These are phyloP conservation scores for Psammodynastes pulverulentus DNA, from an alignment of 2,113 vertebrate genomes.

Conservation along the genomic window DNA sequence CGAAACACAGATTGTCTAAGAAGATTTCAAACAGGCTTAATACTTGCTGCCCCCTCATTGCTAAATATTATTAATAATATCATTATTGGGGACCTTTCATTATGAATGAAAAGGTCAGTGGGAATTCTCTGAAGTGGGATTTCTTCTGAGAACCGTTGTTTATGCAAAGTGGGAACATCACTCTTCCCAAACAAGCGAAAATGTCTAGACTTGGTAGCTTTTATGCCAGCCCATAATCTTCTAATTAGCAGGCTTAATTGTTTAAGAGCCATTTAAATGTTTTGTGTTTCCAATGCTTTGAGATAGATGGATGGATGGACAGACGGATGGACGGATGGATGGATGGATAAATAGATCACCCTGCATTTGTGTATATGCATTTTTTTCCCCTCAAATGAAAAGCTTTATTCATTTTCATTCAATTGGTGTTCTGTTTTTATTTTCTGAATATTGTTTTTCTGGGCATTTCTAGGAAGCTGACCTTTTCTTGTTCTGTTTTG, in stretches of 20 bases:
- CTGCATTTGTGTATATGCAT: background rate
- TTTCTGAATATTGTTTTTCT: background rate
- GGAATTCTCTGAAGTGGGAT: conserved; percentile 30
- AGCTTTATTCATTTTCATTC: accelerated
- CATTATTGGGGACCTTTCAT: conserved; percentile 36
- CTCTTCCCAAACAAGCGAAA: conserved; percentile 49
- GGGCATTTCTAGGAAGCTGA: background rate
- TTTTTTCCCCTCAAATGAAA: accelerated
- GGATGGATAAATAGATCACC: background rate
- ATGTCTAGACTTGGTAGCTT: conserved; percentile 33
- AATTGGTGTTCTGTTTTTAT: background rate
- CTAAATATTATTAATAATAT: conserved; percentile 29
- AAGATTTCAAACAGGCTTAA: background rate
- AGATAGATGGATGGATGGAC: background rate
- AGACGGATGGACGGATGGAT: background rate
- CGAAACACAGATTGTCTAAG: background rate
- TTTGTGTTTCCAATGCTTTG: conserved; percentile 18
- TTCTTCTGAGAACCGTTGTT: conserved; percentile 47
- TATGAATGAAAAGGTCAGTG: conserved; percentile 54
- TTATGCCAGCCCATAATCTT: conserved; percentile 35
- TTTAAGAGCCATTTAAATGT: conserved; percentile 25
- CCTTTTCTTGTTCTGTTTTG: background rate
- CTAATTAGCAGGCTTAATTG: conserved; percentile 53
- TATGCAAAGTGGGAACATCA: background rate
- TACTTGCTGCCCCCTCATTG: background rate